A percentile compares a stretch with the other conserved stretches of the same genome.
These are phyloP conservation scores for Drosophila meridiana DNA, from an alignment of 2,888 invertebrate species.

Conservation along the genomic window DNA sequence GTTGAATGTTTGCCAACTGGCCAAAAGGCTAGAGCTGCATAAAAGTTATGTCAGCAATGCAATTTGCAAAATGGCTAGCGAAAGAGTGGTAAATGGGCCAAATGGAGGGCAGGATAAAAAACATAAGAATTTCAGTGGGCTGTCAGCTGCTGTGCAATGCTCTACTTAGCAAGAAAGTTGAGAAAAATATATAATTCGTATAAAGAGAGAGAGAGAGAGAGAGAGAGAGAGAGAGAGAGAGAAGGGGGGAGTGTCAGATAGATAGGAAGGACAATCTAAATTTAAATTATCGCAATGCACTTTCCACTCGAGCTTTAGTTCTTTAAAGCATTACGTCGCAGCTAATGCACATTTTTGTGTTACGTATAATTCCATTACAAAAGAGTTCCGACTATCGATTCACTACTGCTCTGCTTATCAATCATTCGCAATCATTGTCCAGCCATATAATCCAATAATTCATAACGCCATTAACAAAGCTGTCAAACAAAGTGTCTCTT, in stretches of 20 bases:
- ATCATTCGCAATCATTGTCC: background rate
- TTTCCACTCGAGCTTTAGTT: background rate
- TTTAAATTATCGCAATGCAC: background rate
- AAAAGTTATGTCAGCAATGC: slow-evolving; percentile 64
- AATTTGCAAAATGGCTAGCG: slow-evolving; percentile 31
- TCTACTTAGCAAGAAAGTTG: background rate
- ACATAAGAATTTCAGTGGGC: slow-evolving; percentile 32
- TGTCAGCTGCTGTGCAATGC: background rate
- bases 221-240: too few relatives aligned
- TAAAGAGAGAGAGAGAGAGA: too few relatives aligned
- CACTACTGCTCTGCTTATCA: background rate
- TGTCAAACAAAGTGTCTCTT: slow-evolving; percentile 55
- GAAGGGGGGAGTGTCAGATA: too few relatives aligned
- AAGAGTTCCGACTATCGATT: background rate
- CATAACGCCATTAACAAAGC: slow-evolving; percentile 44
- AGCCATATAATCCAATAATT: slow-evolving; percentile 32
- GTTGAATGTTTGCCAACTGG: slow-evolving; percentile 63
- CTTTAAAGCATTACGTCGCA: too few relatives aligned
- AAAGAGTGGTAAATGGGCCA: slow-evolving; percentile 7
- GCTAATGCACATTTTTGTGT: background rate
- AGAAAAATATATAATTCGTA: background rate
- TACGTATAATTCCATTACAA: background rate
- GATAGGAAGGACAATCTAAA: background rate
- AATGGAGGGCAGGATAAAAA: slow-evolving; percentile 18
- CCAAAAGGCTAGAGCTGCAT: slow-evolving; percentile 47